Conservation (phyloP, 2,888 invertebrate genomes). For the Acrobasis consociella region DNA sequence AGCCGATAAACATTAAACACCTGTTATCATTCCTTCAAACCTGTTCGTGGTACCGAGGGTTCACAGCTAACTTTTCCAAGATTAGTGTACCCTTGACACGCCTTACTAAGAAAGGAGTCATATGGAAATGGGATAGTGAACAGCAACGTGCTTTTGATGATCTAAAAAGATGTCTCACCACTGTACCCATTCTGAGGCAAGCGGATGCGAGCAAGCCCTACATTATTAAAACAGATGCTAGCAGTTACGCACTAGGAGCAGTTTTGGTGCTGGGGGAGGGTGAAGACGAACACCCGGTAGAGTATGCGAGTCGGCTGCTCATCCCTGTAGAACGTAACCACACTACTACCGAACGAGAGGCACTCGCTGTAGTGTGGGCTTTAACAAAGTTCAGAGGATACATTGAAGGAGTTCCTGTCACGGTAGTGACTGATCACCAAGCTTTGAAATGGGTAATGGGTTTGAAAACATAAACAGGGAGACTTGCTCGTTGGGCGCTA, state of each 20-base stretch:
- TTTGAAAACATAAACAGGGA: not conserved
- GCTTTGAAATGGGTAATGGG: not conserved
- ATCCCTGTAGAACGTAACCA: not conserved
- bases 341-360: not conserved
- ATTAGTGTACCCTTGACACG: slow-evolving; percentile 35
- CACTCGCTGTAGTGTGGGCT: not conserved
- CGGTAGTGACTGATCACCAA: not conserved
- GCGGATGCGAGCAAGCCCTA: not conserved
- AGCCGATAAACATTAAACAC: slow-evolving; percentile 38
- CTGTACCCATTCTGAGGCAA: not conserved
- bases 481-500: not conserved
- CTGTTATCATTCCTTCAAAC: slow-evolving; percentile 42
- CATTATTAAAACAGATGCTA: slow-evolving; percentile 1
- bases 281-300: not conserved
- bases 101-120: slow-evolving; percentile 24
- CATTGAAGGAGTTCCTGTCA: not conserved
- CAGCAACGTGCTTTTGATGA: no score
- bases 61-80: slow-evolving; percentile 36
- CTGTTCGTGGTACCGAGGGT: slow-evolving; percentile 41
- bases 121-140: slow-evolving; percentile 25
- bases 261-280: slow-evolving; percentile 9
- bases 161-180: no score
- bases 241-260: not conserved
- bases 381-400: not conserved
- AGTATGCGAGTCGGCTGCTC: slow-evolving; percentile 1